Evolutionary conservation across 2,113 vertebrate species (phyloP).

Genomic region (Spilogale gracilis): DNA sequence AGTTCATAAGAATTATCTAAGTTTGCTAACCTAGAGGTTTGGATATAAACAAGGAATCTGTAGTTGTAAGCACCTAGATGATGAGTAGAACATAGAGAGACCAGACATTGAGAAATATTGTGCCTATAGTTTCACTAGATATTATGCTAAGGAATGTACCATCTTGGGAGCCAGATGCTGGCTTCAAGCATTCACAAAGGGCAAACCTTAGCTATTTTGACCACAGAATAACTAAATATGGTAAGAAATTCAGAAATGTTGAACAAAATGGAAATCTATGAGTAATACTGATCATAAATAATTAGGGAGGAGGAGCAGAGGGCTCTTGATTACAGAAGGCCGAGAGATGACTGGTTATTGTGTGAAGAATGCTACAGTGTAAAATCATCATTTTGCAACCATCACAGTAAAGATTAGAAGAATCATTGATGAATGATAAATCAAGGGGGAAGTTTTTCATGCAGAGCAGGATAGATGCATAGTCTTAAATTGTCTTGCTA

Average conservation of each 20-base stretch:
- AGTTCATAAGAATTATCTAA: neutral
- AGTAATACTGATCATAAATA: neutral
- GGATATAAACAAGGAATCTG: neutral
- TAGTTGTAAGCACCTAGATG: neutral
- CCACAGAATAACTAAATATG: neutral
- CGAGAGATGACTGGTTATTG: neutral
- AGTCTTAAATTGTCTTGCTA: neutral
- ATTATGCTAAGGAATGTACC: neutral
- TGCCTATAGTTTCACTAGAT: too few species aligned
- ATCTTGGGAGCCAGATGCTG: neutral
- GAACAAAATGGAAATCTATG: neutral
- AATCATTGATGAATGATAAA: constrained; percentile 23
- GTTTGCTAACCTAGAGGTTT: neutral
- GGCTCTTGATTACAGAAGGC: neutral
- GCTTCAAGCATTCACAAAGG: neutral
- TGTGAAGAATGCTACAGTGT: neutral
- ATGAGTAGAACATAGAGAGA: neutral
- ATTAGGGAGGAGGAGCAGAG: neutral
- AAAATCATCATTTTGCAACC: neutral
- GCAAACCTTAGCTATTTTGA: neutral
- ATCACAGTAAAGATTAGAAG: neutral
- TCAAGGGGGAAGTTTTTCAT: neutral
- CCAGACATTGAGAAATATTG: neutral
- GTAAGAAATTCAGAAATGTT: constrained; percentile 12
- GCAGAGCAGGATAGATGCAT: neutral